Percentiles rank a stretch among this genome's conserved stretches.
These are phyloP conservation scores for Scatophagus argus DNA, from an alignment of 2,113 vertebrate genomes.

Conservation along the genomic window DNA sequence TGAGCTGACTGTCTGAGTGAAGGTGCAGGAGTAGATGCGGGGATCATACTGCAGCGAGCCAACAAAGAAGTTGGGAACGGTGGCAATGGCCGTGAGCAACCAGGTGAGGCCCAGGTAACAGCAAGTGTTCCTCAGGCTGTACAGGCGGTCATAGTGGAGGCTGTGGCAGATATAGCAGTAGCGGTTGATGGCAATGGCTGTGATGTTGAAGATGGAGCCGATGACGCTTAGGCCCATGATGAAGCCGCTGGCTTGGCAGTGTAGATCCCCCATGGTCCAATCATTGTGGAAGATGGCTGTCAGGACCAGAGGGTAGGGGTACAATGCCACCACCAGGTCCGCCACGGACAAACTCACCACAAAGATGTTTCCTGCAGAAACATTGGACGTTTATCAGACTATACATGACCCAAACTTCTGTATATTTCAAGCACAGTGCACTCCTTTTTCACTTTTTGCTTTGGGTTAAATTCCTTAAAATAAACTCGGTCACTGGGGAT, in stretches of 20 bases:
- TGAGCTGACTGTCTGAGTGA: constrained; percentile 81
- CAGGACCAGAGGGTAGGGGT: constrained; percentile 85
- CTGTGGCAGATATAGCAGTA: constrained; percentile 84
- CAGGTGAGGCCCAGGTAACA: constrained; percentile 84
- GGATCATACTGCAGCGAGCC: constrained; percentile 85
- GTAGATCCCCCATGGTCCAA: constrained; percentile 84
- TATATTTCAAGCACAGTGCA: constrained; percentile 24
- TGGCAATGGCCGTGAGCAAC: constrained; percentile 81
- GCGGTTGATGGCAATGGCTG: constrained; percentile 81
- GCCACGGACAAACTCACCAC: constrained; percentile 84
- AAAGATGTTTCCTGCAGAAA: constrained; percentile 83
- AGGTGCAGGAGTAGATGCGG: constrained; percentile 84
- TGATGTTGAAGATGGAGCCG: constrained; percentile 84
- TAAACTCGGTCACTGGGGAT: constrained; percentile 29
- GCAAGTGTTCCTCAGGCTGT: constrained; percentile 81
- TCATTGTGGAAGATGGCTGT: constrained; percentile 83
- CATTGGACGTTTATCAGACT: constrained; percentile 28
- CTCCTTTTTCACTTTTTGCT: neutral
- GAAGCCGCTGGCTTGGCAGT: constrained; percentile 85
- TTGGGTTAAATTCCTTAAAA: constrained; percentile 32
- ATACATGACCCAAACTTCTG: constrained; percentile 17
- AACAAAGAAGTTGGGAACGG: constrained; percentile 83
- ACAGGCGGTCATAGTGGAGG: constrained; percentile 81
- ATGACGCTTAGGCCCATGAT: constrained; percentile 86
- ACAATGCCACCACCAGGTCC: constrained; percentile 84